Evolutionary conservation across 2,797 vertebrate species (phyloP), one percentile per base, ranked within the genome.

Genomic region (Eospalax fontanierii): DNA sequence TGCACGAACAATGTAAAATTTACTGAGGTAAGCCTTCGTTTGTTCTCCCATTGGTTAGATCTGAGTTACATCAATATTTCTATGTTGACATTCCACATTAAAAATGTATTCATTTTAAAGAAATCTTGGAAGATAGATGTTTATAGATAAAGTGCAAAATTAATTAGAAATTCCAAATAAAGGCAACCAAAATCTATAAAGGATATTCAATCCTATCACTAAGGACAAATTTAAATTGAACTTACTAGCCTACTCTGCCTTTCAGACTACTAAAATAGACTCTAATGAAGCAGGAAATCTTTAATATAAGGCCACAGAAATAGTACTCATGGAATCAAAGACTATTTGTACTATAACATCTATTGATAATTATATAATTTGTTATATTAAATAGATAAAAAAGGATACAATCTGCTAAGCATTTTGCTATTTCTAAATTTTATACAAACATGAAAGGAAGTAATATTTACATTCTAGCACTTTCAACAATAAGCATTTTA

Each of bases 351-450:
- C 4, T 30, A 59, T 2, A 84, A 43, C 40, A 63, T 87, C 33
- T 66, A 92, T 87, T 80, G 75, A 70, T 74, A 65, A 91, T 16
- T 73, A 65, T 1, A 35, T 66, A 24, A n/a, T 19, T 15, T 87
- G 14, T 46, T 46, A 46, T 9, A 76, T 33, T 14, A 57, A 46
- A n/a, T 43, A 73, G 50, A 80, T 80, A 85, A 4, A 59, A 89
- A 73, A 35, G 19, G n/a, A 87, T 68, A 81, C 12, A 91, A 93
- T 2, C 8, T 71, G 57, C 33, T 88, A 82, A 78, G 33, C 14
- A 26, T 50, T 86, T 87, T 66, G 57, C 54, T 91, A 96, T 85
- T 92, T 88, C 59, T 89, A 91, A 86, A 90, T 63, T 92, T 95
- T 68, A 43, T 9, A 50, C 1, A 63, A 40, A 6, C 19, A 38